A percentile compares a stretch with the other conserved stretches of the same genome.
These are phyloP conservation scores for Phytoseiulus persimilis DNA, from an alignment of 2,888 invertebrate genomes.

Conservation along the genomic window DNA sequence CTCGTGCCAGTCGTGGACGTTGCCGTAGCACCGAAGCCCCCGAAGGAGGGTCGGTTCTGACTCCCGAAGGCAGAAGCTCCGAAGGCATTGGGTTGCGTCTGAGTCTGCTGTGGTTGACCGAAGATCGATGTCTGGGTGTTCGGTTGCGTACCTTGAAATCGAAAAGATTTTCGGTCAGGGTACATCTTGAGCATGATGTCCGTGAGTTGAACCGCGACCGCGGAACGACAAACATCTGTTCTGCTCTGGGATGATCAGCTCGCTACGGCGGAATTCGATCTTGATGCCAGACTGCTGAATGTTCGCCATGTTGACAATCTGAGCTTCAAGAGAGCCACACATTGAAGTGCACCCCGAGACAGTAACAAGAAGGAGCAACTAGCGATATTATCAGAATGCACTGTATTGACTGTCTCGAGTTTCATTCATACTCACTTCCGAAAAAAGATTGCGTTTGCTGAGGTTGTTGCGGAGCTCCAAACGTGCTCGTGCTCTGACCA, in stretches of 20 bases:
- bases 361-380: too few species aligned
- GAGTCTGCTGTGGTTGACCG: conserved; percentile 41
- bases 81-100: conserved; percentile 44
- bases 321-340: too few species aligned
- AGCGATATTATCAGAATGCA: too few species aligned
- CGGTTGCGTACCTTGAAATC: background rate
- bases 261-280: too few species aligned
- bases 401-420: too few species aligned
- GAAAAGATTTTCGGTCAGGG: background rate
- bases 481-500: conserved; percentile 41
- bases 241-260: too few species aligned
- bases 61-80: conserved; percentile 44
- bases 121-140: conserved; percentile 42
- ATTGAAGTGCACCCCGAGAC: too few species aligned
- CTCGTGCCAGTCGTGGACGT: conserved; percentile 52
- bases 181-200: too few species aligned
- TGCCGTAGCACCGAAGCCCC: conserved; percentile 43
- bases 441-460: background rate
- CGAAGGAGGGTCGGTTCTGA: conserved; percentile 43
- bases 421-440: background rate
- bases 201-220: too few species aligned
- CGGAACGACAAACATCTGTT: too few species aligned
- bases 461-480: conserved; percentile 39
- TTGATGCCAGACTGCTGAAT: too few species aligned
- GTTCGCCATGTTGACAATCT: too few species aligned